A percentile compares a stretch with the other conserved stretches of the same genome.
These are phyloP conservation scores for Styela clava DNA, from an alignment of 23 tunicate genomes.

Conservation along the genomic window DNA sequence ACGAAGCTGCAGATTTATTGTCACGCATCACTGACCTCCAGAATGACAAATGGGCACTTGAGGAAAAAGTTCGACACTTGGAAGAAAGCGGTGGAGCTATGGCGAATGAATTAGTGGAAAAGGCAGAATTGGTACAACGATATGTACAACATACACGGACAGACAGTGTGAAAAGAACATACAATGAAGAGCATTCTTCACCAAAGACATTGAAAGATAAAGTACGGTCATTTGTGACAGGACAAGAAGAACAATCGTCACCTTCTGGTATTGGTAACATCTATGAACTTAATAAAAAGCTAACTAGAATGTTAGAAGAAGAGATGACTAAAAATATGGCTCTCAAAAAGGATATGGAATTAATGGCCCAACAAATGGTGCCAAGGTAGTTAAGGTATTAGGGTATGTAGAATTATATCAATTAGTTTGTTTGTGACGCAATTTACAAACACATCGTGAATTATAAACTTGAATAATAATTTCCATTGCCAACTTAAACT, in stretches of 20 bases:
- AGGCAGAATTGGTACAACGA: constrained; percentile 63
- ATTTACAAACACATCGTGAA: too few species aligned
- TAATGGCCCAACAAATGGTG: constrained; percentile 16
- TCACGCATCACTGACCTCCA: constrained; percentile 64
- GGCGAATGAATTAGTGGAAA: constrained; percentile 90
- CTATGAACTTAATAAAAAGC: constrained; percentile 73
- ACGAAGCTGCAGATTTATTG: constrained; percentile 63
- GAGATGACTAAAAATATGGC: constrained; percentile 89
- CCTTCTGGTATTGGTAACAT: constrained; percentile 60
- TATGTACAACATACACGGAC: constrained; percentile 82
- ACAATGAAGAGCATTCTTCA: background rate
- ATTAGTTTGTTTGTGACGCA: too few species aligned
- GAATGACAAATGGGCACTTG: constrained; percentile 81
- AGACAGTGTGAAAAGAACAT: constrained; percentile 31
- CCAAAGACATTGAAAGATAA: constrained; percentile 20
- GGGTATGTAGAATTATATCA: too few species aligned
- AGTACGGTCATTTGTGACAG: constrained; percentile 50
- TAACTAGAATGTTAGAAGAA: constrained; percentile 92
- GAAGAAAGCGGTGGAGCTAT: constrained; percentile 83
- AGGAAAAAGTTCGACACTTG: constrained; percentile 82
- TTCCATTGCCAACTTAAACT: too few species aligned
- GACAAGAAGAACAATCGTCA: constrained; percentile 47
- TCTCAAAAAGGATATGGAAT: constrained; percentile 57
- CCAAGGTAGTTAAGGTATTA: constrained; percentile 4
- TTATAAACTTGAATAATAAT: too few species aligned